phyloP scores from a whole-genome alignment of 1,140 invertebrate genomes.

The Bombus consobrinus region DNA sequence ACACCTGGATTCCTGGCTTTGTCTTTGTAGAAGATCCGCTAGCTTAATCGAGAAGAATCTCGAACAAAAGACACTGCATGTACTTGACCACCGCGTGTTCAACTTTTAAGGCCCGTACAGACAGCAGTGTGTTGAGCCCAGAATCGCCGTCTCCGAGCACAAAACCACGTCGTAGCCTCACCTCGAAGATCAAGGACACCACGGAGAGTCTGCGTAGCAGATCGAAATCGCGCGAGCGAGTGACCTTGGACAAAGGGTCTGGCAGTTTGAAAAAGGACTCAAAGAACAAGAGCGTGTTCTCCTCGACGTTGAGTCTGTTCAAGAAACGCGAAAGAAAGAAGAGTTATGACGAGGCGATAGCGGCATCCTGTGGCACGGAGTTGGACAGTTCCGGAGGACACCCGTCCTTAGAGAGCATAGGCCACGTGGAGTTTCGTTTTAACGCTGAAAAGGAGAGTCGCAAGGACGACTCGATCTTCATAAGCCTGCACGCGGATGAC shows the following conservation, averaged over 20 bases:
- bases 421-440: conserved; percentile 79
- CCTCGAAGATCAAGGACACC: conserved; percentile 79
- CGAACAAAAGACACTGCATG: conserved; percentile 39
- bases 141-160: conserved; percentile 85
- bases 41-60: conserved; percentile 33
- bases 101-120: conserved; percentile 71
- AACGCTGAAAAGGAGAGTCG: conserved; percentile 71
- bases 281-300: conserved; percentile 82
- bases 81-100: conserved; percentile 46
- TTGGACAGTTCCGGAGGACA: conserved; percentile 29
- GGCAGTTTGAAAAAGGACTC: conserved; percentile 77
- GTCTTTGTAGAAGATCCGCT: conserved; percentile 47
- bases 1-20: conserved; percentile 37
- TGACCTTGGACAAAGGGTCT: conserved; percentile 70
- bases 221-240: conserved; percentile 74
- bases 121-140: conserved; percentile 83
- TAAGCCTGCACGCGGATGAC: conserved; percentile 75
- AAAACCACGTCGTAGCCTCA: conserved; percentile 77
- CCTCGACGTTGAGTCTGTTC: conserved; percentile 82
- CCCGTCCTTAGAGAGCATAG: conserved; percentile 79
- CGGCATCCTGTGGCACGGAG: conserved; percentile 36
- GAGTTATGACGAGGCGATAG: conserved; percentile 72
- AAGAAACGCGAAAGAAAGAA: conserved; percentile 82
- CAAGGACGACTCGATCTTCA: conserved; percentile 77
- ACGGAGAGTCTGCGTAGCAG: conserved; percentile 78